Base-by-base conservation (phyloP, 2,797 vertebrate genomes). In the Typhlichthys subterraneus region DNA sequence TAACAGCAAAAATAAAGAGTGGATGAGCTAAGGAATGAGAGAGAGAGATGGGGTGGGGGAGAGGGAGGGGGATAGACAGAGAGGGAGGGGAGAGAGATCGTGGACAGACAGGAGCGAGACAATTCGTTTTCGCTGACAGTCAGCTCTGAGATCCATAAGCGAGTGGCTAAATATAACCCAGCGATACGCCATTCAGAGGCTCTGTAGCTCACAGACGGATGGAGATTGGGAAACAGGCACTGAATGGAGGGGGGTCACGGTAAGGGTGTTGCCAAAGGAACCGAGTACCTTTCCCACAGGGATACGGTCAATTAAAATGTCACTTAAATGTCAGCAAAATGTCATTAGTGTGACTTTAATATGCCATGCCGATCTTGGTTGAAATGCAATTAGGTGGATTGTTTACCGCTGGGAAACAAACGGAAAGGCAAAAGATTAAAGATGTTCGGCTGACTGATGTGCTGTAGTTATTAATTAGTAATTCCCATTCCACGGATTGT, bases 41-140 rank as follows among this genome's bases (percentile, higher is more conserved):
- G 57, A 54, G 67, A 79, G 82, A 79, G 72, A 77, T 81, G 82
- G 57, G 29, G 42, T 73, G 42, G 70, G 72, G 77, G 72, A 4
- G 76, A 77, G 77, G 7, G 73, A 72, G 76, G 57, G 74, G 54
- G 75, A 72, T 66, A 81, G 70, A 67, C 65, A 73, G 73, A 77
- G 73, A 73, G 71, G 76, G 10, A 62, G 72, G 85, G 87, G 83
- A 89, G 84, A 14, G 79, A 82, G 83, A 72, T 83, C 80, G 65
- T 82, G 65, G 80, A 86, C 73, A 83, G 85, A 87, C 89, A 71
- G 86, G 83, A 85, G 85, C 60, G 81, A 88, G 86, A 85, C 85
- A 80, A 87, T 88, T 89, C 82, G 85, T 91, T 89, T 88, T 88
- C 77, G 82, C 88, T 88, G 86, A 90, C 88, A 90, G 86, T 90